These are phyloP conservation scores for Geotrypetes seraphini DNA, from an alignment of 2,797 vertebrate species.

Conservation along the genomic window DNA sequence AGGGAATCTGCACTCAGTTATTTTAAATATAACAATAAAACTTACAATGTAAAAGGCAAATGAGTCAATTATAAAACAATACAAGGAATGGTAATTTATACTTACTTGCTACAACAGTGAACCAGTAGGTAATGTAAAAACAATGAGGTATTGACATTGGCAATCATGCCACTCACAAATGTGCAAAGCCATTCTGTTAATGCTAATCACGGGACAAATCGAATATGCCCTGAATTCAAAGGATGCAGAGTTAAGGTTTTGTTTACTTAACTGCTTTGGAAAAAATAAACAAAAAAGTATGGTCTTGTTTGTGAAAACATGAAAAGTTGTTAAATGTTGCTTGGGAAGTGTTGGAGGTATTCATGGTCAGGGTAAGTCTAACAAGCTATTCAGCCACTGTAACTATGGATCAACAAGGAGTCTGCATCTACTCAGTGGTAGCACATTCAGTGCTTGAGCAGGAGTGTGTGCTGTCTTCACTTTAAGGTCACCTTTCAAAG, in stretches of 20 bases:
- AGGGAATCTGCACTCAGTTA: no score
- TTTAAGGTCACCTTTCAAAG: neutral
- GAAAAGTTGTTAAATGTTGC: conserved; percentile 10
- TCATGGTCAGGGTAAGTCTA: conserved; percentile 7
- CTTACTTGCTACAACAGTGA: neutral
- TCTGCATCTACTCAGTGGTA: conserved; percentile 3
- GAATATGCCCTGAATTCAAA: conserved; percentile 14
- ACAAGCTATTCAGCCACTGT: conserved; percentile 10
- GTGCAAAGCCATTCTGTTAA: neutral
- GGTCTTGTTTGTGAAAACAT: conserved; percentile 9
- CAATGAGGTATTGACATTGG: neutral
- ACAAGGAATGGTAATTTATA: conserved; percentile 3
- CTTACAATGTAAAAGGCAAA: conserved; percentile 12
- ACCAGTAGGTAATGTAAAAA: conserved; percentile 5
- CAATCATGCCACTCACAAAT: neutral
- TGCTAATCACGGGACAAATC: neutral
- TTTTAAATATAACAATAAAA: conserved; percentile 4
- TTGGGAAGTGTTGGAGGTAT: conserved; percentile 11
- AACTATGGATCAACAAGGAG: conserved; percentile 1
- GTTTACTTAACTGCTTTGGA: neutral
- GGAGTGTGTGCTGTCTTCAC: neutral
- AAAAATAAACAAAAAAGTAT: no score
- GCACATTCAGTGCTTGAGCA: neutral
- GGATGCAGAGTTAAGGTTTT: neutral
- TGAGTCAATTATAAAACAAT: neutral